Base-by-base conservation (phyloP, 2,888 invertebrate species). In the Eristalis pertinax region DNA sequence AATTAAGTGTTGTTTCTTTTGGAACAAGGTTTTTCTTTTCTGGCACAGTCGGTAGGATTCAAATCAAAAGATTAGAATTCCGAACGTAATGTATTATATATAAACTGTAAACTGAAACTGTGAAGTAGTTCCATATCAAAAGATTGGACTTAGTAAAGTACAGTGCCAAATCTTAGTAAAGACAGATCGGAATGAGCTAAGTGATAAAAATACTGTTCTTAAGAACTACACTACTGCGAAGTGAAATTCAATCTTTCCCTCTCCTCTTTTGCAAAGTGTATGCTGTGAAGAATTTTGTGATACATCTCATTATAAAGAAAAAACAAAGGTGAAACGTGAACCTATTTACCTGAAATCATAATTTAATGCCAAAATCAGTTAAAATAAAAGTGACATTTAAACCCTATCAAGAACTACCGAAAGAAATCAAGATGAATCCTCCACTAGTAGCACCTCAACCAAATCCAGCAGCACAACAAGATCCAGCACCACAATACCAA, bases 371-470 rank as follows among this genome's bases (percentile, higher is more conserved):
- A 29, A 62, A 29, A 29, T 29, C 62, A 62, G 62, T 62, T 15
- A 62, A 62, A 32, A 62, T 15, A 32, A 62, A 62, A 62, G n/a
- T 15, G 29, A 62, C 22, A 58, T 62, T 62, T 62, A 62, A 32
- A 62, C n/a, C 41, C 15, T 41, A 41, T 32, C 32, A 32, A 32
- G 32, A 41, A 41, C 41, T 15, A 41, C 41, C 15, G 41, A 41
- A 41, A 41, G 4, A 41, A 41, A 41, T 15, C 13, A 15, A 41
- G 41, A 41, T 41, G 41, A 15, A 41, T 41, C 41, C 41, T 41
- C 15, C 41, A 15, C 41, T 15, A 41, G 41, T 41, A 41, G 15
- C 15, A 41, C 0, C 41, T 15, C 41, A 41, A 41, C 41, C 41
- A 41, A 15, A 15, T 41, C 41, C 15, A 15, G 41, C 41, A 4